Conservation (phyloP, 2,888 invertebrate species). For the Tenthredo amoena region DNA sequence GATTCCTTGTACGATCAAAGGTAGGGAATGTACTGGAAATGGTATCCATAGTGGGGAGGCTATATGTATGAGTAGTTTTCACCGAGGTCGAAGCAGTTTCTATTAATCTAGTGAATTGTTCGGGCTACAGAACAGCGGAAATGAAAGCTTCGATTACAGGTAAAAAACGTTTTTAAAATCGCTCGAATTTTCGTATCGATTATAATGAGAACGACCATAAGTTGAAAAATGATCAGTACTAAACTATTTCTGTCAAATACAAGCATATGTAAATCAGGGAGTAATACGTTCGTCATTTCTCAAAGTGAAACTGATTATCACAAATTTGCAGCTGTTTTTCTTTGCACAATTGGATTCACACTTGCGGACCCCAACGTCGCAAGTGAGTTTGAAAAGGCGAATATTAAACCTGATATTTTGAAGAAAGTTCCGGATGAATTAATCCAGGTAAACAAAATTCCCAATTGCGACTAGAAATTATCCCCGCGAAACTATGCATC, state of each 20-base stretch:
- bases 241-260: too few relatives aligned
- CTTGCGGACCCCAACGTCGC: slow-evolving; percentile 69
- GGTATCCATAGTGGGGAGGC: slow-evolving; percentile 8
- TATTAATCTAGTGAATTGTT: not conserved
- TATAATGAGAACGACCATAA: not conserved
- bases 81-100: slow-evolving; percentile 23
- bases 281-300: not conserved
- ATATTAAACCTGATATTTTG: slow-evolving; percentile 73
- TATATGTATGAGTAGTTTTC: slow-evolving; percentile 6
- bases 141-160: not conserved
- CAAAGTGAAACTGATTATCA: not conserved
- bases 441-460: slow-evolving; percentile 69
- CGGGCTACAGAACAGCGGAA: not conserved
- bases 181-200: not conserved
- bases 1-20: not conserved
- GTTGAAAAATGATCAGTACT: too few relatives aligned
- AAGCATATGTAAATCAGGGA: too few relatives aligned
- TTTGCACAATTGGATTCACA: slow-evolving; percentile 60
- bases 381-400: slow-evolving; percentile 69
- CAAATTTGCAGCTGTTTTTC: slow-evolving; percentile 63
- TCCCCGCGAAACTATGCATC: not conserved
- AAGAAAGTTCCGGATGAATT: slow-evolving; percentile 68
- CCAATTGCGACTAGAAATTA: not conserved
- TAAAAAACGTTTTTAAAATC: not conserved
- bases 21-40: not conserved